phyloP scores from a whole-genome alignment of 2,888 invertebrate genomes.

The Brachyopa scutellaris region DNA sequence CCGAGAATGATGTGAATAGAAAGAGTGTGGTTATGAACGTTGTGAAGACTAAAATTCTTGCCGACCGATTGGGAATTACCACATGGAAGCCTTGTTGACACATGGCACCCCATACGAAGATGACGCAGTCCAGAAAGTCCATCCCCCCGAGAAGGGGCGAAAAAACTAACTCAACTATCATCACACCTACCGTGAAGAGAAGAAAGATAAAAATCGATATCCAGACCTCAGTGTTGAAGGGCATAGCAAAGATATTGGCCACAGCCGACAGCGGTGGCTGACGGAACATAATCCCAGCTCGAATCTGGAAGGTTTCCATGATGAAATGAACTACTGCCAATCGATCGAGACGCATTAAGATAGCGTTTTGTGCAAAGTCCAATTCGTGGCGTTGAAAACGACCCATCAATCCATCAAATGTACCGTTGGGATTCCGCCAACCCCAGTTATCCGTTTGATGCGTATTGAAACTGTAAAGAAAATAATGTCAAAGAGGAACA shows the following conservation, averaged over 20 bases:
- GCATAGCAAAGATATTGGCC: constrained; percentile 85
- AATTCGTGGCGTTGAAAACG: constrained; percentile 83
- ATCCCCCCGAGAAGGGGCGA: constrained; percentile 76
- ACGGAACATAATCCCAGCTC: constrained; percentile 84
- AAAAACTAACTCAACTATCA: constrained; percentile 76
- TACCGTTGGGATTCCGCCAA: constrained; percentile 83
- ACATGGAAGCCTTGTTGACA: constrained; percentile 85
- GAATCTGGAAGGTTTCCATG: constrained; percentile 83
- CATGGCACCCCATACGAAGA: constrained; percentile 84
- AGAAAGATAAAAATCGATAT: constrained; percentile 78
- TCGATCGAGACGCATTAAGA: constrained; percentile 85
- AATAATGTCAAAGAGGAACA: too few species aligned
- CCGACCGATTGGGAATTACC: constrained; percentile 82
- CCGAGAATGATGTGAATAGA: constrained; percentile 86
- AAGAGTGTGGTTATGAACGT: constrained; percentile 84
- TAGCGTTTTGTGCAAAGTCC: constrained; percentile 83
- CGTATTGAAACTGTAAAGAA: constrained; percentile 78
- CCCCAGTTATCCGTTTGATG: constrained; percentile 83
- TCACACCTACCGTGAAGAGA: constrained; percentile 76
- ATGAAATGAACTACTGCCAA: constrained; percentile 83
- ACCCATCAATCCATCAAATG: constrained; percentile 84
- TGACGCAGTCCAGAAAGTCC: constrained; percentile 82
- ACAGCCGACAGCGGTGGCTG: constrained; percentile 85
- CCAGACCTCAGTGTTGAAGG: constrained; percentile 85
- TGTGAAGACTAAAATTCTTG: constrained; percentile 84